Conservation (phyloP, 2,888 invertebrate species). For the Alviniconcha strummeri region DNA sequence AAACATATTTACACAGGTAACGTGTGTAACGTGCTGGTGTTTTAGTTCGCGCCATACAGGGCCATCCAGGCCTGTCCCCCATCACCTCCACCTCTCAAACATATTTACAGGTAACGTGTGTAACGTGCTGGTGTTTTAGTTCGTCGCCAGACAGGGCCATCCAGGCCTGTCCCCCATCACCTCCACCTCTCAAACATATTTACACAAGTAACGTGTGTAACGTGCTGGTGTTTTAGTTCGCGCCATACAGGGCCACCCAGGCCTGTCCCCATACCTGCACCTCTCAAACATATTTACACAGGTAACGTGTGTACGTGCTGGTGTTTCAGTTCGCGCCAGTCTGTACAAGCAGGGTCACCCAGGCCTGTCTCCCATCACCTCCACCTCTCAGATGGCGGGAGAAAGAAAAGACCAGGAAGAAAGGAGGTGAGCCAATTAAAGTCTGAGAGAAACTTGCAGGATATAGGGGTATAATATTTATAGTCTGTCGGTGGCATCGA, state of each 20-base stretch:
- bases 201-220: too few relatives aligned
- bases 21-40: too few relatives aligned
- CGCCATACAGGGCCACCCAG: too few relatives aligned
- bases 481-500: not conserved
- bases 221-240: too few relatives aligned
- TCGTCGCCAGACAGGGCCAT: conserved; percentile 24
- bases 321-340: too few relatives aligned
- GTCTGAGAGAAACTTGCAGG: not conserved
- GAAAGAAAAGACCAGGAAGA: conserved; percentile 11
- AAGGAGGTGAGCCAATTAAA: not conserved
- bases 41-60: conserved; percentile 11
- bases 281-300: too few relatives aligned
- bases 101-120: too few relatives aligned
- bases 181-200: conserved; percentile 8
- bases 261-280: too few relatives aligned
- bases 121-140: too few relatives aligned
- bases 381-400: not conserved
- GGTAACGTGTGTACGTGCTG: too few relatives aligned
- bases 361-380: too few relatives aligned
- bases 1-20: too few relatives aligned
- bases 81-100: conserved; percentile 30
- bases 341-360: conserved; percentile 11
- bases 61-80: conserved; percentile 31
- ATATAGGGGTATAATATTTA: not conserved
- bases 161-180: conserved; percentile 35